Evolutionary conservation across 2,888 invertebrate genomes (phyloP).

Genomic region (Eudemis profundana): DNA sequence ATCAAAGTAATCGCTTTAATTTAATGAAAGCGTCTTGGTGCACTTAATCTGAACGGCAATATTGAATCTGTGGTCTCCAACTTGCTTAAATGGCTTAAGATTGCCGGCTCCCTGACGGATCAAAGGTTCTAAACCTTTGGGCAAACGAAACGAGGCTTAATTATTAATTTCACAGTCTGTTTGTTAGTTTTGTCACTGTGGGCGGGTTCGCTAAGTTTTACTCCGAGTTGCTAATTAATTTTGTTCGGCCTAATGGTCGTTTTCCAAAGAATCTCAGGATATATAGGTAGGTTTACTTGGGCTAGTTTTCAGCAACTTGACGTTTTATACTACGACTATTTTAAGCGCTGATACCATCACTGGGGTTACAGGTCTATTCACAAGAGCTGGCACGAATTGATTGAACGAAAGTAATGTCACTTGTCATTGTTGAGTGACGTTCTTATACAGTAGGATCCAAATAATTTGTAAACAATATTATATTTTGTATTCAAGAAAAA

Average conservation of each 20-base stretch:
- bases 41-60: constrained; percentile 17
- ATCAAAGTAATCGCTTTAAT: constrained; percentile 3
- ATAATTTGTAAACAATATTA: too few species aligned
- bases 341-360: too few species aligned
- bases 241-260: constrained; percentile 5
- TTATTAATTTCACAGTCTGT: constrained; percentile 37
- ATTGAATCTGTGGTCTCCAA: constrained; percentile 32
- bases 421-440: too few species aligned
- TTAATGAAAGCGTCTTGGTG: constrained; percentile 14
- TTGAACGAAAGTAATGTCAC: too few species aligned
- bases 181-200: constrained; percentile 39
- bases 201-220: constrained; percentile 14
- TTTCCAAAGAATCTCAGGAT: not conserved
- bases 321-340: too few species aligned
- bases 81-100: constrained; percentile 32
- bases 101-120: constrained; percentile 9
- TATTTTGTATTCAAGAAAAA: too few species aligned
- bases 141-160: constrained; percentile 27
- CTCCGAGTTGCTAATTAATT: constrained; percentile 36
- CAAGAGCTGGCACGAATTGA: too few species aligned
- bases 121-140: constrained; percentile 30
- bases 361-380: too few species aligned
- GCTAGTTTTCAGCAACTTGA: too few species aligned
- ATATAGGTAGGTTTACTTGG: too few species aligned
- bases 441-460: too few species aligned